Conservation (phyloP, 2,797 vertebrate genomes). For the Oreochromis grahami region DNA sequence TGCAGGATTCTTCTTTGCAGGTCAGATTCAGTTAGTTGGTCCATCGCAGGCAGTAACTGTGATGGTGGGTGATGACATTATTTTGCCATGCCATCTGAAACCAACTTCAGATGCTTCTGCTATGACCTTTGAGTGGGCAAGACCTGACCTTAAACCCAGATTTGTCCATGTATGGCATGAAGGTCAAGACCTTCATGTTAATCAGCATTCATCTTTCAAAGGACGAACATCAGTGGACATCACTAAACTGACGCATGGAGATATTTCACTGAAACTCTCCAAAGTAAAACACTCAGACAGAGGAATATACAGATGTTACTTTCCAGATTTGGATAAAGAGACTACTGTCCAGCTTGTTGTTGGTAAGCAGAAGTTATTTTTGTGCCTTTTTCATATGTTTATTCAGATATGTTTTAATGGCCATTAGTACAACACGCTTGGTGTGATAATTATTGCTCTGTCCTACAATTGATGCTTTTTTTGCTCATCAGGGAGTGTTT, state of each 20-base stretch:
- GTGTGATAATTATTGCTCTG: rapidly evolving
- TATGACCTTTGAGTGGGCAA: neutral
- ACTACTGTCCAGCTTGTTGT: neutral
- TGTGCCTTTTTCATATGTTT: rapidly evolving
- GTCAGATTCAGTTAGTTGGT: neutral
- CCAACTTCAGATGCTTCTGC: neutral
- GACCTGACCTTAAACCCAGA: neutral
- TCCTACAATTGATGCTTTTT: rapidly evolving
- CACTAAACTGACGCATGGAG: neutral
- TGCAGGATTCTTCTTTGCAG: neutral
- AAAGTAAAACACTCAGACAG: neutral
- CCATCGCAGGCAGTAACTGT: neutral
- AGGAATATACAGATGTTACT: neutral
- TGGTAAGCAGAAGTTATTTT: neutral
- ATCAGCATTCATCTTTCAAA: neutral
- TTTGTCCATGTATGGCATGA: neutral
- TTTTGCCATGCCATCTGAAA: neutral
- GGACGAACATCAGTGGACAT: rapidly evolving
- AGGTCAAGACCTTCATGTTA: neutral
- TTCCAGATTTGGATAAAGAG: neutral
- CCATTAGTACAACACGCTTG: rapidly evolving
- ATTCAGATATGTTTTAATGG: rapidly evolving
- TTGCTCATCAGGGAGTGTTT: neutral
- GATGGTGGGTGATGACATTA: neutral
- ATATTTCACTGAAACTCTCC: neutral